Evolutionary conservation across 2,113 vertebrate genomes (phyloP).

Genomic region (Epinephelus fuscoguttatus): DNA sequence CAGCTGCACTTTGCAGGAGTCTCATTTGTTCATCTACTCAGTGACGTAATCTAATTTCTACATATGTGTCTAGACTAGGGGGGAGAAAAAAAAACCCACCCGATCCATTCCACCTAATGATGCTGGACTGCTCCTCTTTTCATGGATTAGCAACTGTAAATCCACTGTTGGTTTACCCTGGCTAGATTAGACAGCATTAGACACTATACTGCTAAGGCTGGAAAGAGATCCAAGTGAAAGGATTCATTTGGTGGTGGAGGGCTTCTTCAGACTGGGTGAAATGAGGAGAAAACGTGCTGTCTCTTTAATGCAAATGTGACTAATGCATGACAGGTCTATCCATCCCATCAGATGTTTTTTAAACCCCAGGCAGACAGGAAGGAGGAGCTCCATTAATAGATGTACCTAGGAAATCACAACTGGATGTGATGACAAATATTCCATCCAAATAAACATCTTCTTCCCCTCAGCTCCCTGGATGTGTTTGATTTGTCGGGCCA

Average conservation of each 20-base stretch:
- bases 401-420: constrained; percentile 6
- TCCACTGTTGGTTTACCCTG: constrained; percentile 49
- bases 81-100: constrained; percentile 19
- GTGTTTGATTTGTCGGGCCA: background rate
- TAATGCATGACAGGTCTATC: constrained; percentile 34
- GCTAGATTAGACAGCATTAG: constrained; percentile 54
- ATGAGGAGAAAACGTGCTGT: background rate
- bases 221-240: constrained; percentile 26
- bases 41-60: constrained; percentile 11
- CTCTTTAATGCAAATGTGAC: constrained; percentile 48
- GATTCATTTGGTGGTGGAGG: constrained; percentile 1
- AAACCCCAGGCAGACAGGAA: constrained; percentile 13
- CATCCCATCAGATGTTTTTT: background rate
- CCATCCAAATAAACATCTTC: background rate
- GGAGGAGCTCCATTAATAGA: constrained; percentile 30
- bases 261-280: constrained; percentile 12
- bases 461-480: background rate
- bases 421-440: constrained; percentile 21
- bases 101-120: constrained; percentile 51
- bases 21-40: background rate
- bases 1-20: background rate
- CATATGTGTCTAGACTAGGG: background rate
- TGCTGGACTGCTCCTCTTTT: constrained; percentile 42
- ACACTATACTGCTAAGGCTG: background rate
- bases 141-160: constrained; percentile 69